Evolutionary conservation across 2,797 vertebrate species (phyloP), one percentile per base, ranked within the genome.

Genomic region (Streptopelia turtur): DNA sequence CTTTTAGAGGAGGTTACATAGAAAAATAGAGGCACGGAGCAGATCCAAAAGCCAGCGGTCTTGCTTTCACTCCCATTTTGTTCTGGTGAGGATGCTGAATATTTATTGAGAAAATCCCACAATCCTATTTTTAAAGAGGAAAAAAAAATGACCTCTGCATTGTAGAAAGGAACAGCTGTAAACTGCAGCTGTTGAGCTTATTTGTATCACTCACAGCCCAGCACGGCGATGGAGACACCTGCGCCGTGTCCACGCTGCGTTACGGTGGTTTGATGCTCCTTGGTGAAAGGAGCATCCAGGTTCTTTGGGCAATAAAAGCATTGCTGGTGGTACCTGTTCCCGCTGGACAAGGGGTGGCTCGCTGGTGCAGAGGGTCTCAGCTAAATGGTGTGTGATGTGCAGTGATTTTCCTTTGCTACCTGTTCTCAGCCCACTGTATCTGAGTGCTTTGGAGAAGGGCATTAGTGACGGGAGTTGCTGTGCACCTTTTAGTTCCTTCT

Each of bases 1-100:
- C 96, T 97, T 97, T 96, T 78, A 97, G 97, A 97, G 90, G 91
- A 97, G 96, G 94, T 93, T 94, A 87, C 77, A 15, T 41, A 83
- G 93, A 92, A 96, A 97, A 97, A 97, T 81, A 96, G 95, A 95
- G 94, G 95, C 86, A 95, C 24, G 4, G 69, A 95, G 92, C 93
- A 81, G 92, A 97, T 94, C 93, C 94, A 83, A 96, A 95, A 93
- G 83, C 89, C 83, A 95, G 64, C 6, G 4, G 75, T 96, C 86
- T 96, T 94, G 94, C 96, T 94, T 94, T 97, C 65, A 47, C 81
- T 92, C 87, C 86, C 37, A 43, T 93, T 94, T 92, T 96, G 97
- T 94, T 95, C 82, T 91, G 81, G 69, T 86, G 81, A 95, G 60
- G 81, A 93, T 52, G 83, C 77, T 94, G 89, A 87, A 94, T 96